These are phyloP conservation scores for Aricia agestis DNA, from an alignment of 1,140 invertebrate genomes.

Conservation along the genomic window DNA sequence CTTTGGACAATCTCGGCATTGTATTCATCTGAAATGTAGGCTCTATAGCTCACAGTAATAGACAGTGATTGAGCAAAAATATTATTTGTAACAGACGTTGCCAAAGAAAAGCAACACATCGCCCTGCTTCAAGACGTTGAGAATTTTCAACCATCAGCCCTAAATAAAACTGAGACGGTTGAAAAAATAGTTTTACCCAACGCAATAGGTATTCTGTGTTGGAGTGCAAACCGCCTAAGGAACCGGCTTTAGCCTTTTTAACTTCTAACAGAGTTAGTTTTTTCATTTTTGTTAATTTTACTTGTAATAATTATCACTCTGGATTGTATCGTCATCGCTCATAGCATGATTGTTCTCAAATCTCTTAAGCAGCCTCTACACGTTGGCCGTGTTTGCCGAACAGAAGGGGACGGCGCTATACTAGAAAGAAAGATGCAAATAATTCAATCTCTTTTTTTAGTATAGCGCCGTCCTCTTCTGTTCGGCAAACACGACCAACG, in stretches of 20 bases:
- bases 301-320: neutral
- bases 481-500: no score
- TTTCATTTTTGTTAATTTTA: constrained; percentile 28
- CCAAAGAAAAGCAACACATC: constrained; percentile 84
- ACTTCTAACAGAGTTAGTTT: constrained; percentile 7
- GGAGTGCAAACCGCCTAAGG: constrained; percentile 21
- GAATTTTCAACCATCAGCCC: constrained; percentile 81
- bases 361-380: no score
- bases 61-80: neutral
- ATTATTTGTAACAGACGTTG: constrained; percentile 79
- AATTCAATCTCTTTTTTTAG: no score
- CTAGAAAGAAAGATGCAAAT: no score
- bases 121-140: constrained; percentile 85
- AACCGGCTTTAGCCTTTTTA: constrained; percentile 5
- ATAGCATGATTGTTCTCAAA: no score
- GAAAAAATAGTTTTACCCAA: constrained; percentile 89
- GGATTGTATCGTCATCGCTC: neutral
- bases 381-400: no score
- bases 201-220: constrained; percentile 81
- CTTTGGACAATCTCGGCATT: no score
- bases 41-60: neutral
- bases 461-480: no score
- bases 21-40: no score
- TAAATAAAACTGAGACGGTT: constrained; percentile 85
- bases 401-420: no score